Conservation (phyloP, 2,888 invertebrate species). For the Danaus chrysippus region DNA sequence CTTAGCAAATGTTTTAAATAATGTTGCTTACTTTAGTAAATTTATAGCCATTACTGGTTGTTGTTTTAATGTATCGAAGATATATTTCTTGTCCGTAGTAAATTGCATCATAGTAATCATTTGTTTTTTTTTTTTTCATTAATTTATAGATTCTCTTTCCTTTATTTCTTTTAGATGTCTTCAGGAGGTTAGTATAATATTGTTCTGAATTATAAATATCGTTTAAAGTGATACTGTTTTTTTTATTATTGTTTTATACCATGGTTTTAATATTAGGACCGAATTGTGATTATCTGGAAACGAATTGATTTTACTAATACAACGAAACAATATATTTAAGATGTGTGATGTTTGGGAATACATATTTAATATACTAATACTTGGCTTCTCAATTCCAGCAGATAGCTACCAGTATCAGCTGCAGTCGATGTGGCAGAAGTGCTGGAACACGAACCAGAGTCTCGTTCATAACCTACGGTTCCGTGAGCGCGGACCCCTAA, state of each 20-base stretch:
- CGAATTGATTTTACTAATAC: too few relatives aligned
- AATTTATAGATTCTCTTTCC: slow-evolving; percentile 12
- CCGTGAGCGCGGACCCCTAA: slow-evolving; percentile 93
- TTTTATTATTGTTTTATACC: too few relatives aligned
- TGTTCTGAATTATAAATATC: slow-evolving; percentile 14
- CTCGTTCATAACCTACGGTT: slow-evolving; percentile 94
- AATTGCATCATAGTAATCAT: slow-evolving; percentile 1
- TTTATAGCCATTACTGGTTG: not conserved
- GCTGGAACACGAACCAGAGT: slow-evolving; percentile 96
- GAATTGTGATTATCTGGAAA: too few relatives aligned
- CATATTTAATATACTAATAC: slow-evolving; percentile 37
- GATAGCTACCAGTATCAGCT: slow-evolving; percentile 97
- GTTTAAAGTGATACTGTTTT: too few relatives aligned
- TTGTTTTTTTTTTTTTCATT: slow-evolving; percentile 7
- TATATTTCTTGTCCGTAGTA: not conserved
- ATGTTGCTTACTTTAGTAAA: not conserved
- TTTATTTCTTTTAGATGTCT: slow-evolving; percentile 38
- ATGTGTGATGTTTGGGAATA: not conserved
- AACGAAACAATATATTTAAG: not conserved
- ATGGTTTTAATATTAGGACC: too few relatives aligned
- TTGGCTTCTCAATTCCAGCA: slow-evolving; percentile 78
- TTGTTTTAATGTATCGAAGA: not conserved
- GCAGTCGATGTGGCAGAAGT: slow-evolving; percentile 97
- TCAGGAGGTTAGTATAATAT: slow-evolving; percentile 48
- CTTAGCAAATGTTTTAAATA: not conserved